phyloP scores from a whole-genome alignment of 2,888 invertebrate genomes.

The Agriopis leucophaearia region DNA sequence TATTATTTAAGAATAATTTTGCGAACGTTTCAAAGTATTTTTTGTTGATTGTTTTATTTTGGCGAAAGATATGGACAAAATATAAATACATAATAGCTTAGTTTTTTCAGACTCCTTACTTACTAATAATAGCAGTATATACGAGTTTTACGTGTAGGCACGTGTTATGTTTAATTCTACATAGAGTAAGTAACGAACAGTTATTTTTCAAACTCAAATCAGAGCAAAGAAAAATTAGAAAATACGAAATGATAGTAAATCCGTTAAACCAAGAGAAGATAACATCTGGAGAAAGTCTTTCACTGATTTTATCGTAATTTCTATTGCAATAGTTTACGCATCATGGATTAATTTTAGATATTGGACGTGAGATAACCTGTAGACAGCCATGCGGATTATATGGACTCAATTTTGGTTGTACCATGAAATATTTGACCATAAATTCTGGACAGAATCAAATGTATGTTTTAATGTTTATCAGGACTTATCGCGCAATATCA shows the following conservation, averaged over 20 bases:
- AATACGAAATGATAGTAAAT: neutral
- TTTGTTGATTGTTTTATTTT: too few species aligned
- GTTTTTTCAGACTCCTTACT: too few species aligned
- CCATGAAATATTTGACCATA: neutral
- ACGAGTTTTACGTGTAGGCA: too few species aligned
- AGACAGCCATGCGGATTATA: constrained; percentile 21
- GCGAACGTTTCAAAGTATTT: too few species aligned
- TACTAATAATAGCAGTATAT: too few species aligned
- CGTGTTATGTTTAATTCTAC: too few species aligned
- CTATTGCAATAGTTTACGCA: constrained; percentile 25
- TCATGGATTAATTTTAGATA: constrained; percentile 23
- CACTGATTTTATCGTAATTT: constrained; percentile 21
- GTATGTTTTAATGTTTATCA: too few species aligned
- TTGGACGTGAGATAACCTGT: constrained; percentile 20
- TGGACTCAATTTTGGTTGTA: constrained; percentile 14
- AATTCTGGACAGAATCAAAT: too few species aligned
- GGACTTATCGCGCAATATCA: too few species aligned
- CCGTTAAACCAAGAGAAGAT: neutral
- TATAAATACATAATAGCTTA: too few species aligned
- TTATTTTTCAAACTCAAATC: neutral
- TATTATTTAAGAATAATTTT: too few species aligned
- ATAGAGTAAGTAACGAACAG: neutral
- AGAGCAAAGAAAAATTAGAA: neutral
- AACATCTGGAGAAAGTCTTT: constrained; percentile 22
- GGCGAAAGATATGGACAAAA: too few species aligned